Evolutionary conservation across 92 coral and sea anemone species (phyloP), one percentile per base, ranked within the genome.

Genomic region (Palythoa heliodiscus): DNA sequence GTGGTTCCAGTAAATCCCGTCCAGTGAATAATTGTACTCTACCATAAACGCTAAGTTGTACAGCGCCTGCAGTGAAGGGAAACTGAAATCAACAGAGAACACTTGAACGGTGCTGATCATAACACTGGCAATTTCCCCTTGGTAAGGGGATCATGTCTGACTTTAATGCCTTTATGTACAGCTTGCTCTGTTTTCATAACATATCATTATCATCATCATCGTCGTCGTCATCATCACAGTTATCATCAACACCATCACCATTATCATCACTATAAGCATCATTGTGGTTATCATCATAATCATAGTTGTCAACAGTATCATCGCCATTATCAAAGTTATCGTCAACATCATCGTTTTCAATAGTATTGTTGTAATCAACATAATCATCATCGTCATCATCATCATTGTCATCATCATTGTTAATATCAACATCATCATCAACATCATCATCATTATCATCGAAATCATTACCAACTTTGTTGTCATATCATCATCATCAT

Each of bases 31-130:
- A 80, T 92, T 90, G 77, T 92, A 87, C 66, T 96, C 99, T 38
- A 96, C 98, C 96, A 96, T 91, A 83, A 92, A 96, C 3, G 95
- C 99, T 64, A 96, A 79, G 88, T 96, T 96, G 80, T 94, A 96
- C 50, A 96, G 83, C 47, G 98, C 98, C 95, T 96, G 88, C 9
- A 78, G 63, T 66, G 50, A 24, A 84, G 82, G 37, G 82, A 60
- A 73, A 37, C 67, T 15, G 38, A 77, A 11, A 20, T 40, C 23
- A 52, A 58, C 17, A 5, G 17, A 9, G 6, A 58, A 58, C 20
- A 2, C 20, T 58, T 19, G 12, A 14, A 58, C 4, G 64, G 12
- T 58, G 15, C 64, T 19, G 2, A 19, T 58, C 5, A 19, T 58
- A 43, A 43, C 50, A 43, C 9, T 43, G 50, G 9, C 50, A 6